Percentiles rank a stretch among this genome's conserved stretches.
Evolutionary conservation across 2,888 invertebrate genomes (phyloP).

Genomic region (Caenorhabditis doughertyi): DNA sequence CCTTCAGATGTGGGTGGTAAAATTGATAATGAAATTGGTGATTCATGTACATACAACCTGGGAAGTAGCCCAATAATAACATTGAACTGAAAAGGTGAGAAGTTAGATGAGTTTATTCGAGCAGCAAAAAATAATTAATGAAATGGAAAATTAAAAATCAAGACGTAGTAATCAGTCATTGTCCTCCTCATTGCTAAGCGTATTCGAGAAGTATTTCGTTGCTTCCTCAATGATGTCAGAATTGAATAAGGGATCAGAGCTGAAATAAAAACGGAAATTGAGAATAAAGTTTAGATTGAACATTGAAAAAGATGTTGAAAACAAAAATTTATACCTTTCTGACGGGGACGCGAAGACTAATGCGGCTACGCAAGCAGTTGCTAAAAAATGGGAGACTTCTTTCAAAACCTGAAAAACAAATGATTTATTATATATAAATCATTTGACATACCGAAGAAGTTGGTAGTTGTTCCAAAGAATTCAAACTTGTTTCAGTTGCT

Average conservation of each 20-base stretch:
- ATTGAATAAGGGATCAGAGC: conserved; percentile 13
- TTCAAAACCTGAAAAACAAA: conserved; percentile 44
- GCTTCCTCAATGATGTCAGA: conserved; percentile 52
- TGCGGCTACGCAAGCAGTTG: conserved; percentile 52
- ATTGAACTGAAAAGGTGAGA: not conserved
- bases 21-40: conserved; percentile 48
- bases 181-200: not conserved
- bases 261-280: conserved; percentile 15
- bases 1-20: conserved; percentile 40
- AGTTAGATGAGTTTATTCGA: conserved; percentile 16
- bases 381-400: conserved; percentile 53
- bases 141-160: not conserved
- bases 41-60: conserved; percentile 38
- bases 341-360: conserved; percentile 23
- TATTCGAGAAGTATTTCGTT: conserved; percentile 31
- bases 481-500: conserved; percentile 28
- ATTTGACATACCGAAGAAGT: conserved; percentile 33
- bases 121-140: not conserved
- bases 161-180: not conserved
- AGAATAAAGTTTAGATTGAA: not conserved
- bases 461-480: conserved; percentile 49
- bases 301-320: not conserved
- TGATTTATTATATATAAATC: not conserved
- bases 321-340: conserved; percentile 37
- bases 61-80: conserved; percentile 25